Evolutionary conservation across 2,888 invertebrate genomes (phyloP), one percentile per base, ranked within the genome.

Genomic region (Metalampra italica): DNA sequence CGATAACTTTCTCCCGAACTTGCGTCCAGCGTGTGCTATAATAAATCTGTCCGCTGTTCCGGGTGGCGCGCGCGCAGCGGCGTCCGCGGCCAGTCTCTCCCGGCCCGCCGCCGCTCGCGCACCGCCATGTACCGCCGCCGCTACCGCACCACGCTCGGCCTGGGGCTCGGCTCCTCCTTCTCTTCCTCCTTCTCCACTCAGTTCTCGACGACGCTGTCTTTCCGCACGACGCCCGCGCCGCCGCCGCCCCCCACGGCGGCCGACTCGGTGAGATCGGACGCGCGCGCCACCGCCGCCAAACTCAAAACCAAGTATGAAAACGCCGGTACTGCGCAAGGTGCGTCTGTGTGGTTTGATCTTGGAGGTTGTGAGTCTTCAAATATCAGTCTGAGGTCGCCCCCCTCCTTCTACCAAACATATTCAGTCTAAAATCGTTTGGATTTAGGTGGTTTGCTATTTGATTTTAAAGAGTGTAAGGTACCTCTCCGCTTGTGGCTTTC

Each of bases 261-360:
- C 15, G 84, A 86, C 40, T 75, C 81, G 0, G 87, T 89, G 49
- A 62, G 88, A 46, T 87, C 87, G 2, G 88, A 89, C 54, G 89
- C 89, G 44, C 75, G 79, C 22, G 88, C 89, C 50, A 88, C 87
- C 0, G 88, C 88, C n/a, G 89, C 89, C 44, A 89, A 88, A 56
- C 75, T 88, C 56, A 88, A 89, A 66, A 75, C 88, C 50, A 88
- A 88, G 75, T 88, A 89, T 64, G 88, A 88, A 63, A 89, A 68
- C 59, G 82, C 87, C 59, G 88, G 88, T 52, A 88, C 87, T 43
- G 86, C 89, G 49, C 88, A 88, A 88, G 89, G 88, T 89, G 70
- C 64, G 87, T 73, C 51, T 60, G 57, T 55, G 53, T 57, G 59
- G 57, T 59, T 14, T 61, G 56, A 52, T 47, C 11, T 32, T 32